A percentile compares a stretch with the other conserved stretches of the same genome.
These are phyloP conservation scores for Ferrisia virgata DNA, from an alignment of 2,888 invertebrate species.

Conservation along the genomic window DNA sequence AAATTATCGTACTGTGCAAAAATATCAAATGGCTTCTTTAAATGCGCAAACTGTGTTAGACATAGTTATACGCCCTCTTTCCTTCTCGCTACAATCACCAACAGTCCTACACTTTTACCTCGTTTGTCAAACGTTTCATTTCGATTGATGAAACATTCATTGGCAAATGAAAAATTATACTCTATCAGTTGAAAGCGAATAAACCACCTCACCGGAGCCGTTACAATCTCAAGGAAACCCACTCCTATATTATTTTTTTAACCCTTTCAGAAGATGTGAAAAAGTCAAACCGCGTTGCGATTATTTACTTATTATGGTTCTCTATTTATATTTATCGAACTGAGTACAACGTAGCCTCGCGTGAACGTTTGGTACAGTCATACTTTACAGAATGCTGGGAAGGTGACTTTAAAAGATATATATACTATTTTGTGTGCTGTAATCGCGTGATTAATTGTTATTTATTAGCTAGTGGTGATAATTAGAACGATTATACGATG, in stretches of 20 bases:
- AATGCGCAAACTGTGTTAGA: too few relatives aligned
- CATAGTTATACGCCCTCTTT: too few relatives aligned
- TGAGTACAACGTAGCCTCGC: background rate
- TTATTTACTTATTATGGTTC: background rate
- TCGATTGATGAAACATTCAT: background rate
- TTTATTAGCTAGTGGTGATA: slow-evolving; percentile 5
- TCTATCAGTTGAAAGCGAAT: background rate
- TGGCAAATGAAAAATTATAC: background rate
- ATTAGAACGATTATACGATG: background rate
- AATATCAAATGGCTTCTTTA: background rate
- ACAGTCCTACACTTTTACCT: slow-evolving; percentile 19
- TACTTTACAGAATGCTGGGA: background rate
- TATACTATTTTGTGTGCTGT: background rate
- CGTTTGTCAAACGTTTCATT: slow-evolving; percentile 1
- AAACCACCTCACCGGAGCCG: slow-evolving; percentile 1
- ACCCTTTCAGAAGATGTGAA: background rate
- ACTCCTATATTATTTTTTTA: background rate
- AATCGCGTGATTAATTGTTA: slow-evolving; percentile 11
- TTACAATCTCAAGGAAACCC: background rate
- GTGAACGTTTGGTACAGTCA: background rate
- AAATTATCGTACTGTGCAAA: background rate
- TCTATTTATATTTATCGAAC: background rate
- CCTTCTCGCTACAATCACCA: background rate
- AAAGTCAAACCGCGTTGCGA: background rate
- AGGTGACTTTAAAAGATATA: background rate